Evolutionary conservation across 2,113 vertebrate species (phyloP).

Genomic region (Aspiorhynchus laticeps): DNA sequence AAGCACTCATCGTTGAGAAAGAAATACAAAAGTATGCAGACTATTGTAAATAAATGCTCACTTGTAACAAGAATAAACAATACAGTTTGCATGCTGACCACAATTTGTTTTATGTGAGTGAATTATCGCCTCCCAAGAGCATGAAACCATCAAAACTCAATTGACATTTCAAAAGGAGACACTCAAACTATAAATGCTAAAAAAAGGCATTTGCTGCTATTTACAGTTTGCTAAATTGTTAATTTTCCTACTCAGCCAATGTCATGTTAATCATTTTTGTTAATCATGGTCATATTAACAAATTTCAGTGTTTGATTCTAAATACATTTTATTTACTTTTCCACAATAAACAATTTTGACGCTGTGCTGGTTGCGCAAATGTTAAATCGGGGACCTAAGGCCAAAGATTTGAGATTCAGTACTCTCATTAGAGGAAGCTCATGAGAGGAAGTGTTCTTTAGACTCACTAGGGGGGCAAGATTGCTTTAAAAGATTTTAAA

Average conservation of each 20-base stretch:
- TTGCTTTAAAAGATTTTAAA: not conserved
- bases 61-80: not conserved
- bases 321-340: not conserved
- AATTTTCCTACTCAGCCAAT: not conserved
- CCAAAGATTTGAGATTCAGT: too few species aligned
- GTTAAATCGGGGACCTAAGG: not conserved
- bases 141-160: constrained; percentile 2
- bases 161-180: not conserved
- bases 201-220: not conserved
- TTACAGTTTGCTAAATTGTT: not conserved
- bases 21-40: not conserved
- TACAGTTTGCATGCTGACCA: not conserved
- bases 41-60: not conserved
- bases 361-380: not conserved
- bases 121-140: not conserved
- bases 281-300: not conserved
- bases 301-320: not conserved
- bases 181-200: not conserved
- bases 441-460: not conserved
- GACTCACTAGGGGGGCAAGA: not conserved
- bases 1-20: not conserved
- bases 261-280: not conserved
- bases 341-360: not conserved
- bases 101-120: not conserved
- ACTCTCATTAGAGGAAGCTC: too few species aligned